Evolutionary conservation across 2,113 vertebrate species (phyloP).

Genomic region (Chloropsis cyanopogon): DNA sequence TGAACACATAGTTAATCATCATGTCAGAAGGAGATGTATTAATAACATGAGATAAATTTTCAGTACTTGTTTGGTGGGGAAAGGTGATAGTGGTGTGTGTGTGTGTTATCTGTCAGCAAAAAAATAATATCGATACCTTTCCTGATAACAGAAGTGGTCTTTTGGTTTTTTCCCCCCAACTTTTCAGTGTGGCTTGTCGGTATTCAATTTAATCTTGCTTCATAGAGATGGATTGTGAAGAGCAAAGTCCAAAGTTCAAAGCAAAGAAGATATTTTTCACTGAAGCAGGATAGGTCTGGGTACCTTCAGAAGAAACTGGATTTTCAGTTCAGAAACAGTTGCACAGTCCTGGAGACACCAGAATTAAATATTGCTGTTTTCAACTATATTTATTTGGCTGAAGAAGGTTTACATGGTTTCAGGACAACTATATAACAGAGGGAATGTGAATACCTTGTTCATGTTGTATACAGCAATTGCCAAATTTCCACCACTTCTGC

Average conservation of each 20-base stretch:
- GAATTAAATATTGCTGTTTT: slow-evolving; percentile 13
- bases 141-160: not conserved
- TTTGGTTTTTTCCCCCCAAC: fast-evolving
- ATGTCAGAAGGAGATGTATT: not conserved
- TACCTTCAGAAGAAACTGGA: not conserved
- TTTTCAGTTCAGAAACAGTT: slow-evolving; percentile 12
- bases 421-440: not conserved
- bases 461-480: not conserved
- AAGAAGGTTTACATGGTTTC: not conserved
- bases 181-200: not conserved
- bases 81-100: fast-evolving
- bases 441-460: not conserved
- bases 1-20: not conserved
- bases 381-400: not conserved
- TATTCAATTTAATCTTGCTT: not conserved
- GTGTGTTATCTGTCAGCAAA: not conserved
- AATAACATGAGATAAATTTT: not conserved
- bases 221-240: not conserved
- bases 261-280: not conserved
- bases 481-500: not conserved
- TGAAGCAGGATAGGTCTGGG: not conserved
- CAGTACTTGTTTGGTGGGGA: not conserved
- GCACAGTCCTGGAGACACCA: not conserved
- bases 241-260: not conserved
- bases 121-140: not conserved